Evolutionary conservation across 2,888 invertebrate genomes (phyloP), one percentile per base, ranked within the genome.

Genomic region (Pegoplata infirma): DNA sequence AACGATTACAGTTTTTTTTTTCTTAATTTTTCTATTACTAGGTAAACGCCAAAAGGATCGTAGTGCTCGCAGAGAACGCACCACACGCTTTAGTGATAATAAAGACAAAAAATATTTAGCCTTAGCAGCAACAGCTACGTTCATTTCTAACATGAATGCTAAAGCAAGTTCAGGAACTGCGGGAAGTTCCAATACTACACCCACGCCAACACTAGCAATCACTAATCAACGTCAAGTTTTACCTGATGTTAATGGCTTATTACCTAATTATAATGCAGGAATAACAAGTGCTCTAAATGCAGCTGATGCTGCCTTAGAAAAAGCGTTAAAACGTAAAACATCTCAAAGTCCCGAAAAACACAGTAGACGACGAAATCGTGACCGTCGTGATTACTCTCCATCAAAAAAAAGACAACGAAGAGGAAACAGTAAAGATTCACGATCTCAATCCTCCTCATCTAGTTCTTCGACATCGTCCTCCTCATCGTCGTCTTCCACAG

Each of bases 51-150:
- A 84, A 16, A 88, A 85, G 68, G 86, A 85, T 63, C 80, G 82
- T n/a, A 66, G 69, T 14, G 58, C 75, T 44, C 83, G 82, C 21
- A 88, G 86, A 67, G 89, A 89, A 79, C 86, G 90, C 8, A 88
- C 86, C 6, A 87, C 90, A 1, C 87, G 89, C 17, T 90, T 90
- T 66, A 90, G 89, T 81, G 89, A 89, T 80, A 88, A 87, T 47
- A 89, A 89, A 80, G 89, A 89, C 47, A 84, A 85, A 12, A 84
- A 82, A 82, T 71, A 58, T 58, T 58, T 78, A 17, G 51, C 84
- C 63, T 25, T 80, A 10, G 68, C 81, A 16, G 55, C 80, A 44
- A 77, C 55, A 75, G 80, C 80, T 14, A 81, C 79, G 19, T 86
- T 82, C 72, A 82, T 87, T 0, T 81, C 81, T 23, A 86, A 87